A percentile compares a stretch with the other conserved stretches of the same genome.
Evolutionary conservation across 2,113 vertebrate species (phyloP).

Genomic region (Montifringilla adamsi): DNA sequence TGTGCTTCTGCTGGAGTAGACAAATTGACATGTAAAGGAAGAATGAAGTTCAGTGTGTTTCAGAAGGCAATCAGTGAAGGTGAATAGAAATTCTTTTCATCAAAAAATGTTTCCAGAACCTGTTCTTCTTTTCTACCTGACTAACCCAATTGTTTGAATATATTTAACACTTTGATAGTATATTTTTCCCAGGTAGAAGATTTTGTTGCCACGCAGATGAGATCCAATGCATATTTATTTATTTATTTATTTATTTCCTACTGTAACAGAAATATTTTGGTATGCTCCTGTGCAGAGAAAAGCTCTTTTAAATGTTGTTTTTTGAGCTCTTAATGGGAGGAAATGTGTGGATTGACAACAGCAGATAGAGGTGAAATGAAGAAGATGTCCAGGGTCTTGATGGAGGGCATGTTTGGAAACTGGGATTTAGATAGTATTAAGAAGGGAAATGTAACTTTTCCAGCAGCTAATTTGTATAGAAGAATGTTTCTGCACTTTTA

Average conservation of each 20-base stretch:
- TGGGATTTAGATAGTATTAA: not conserved
- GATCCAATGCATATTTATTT: not conserved
- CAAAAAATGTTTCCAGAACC: not conserved
- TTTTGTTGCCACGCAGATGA: not conserved
- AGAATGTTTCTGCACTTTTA: not conserved
- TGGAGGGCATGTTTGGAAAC: not conserved
- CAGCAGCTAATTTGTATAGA: not conserved
- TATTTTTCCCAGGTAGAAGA: not conserved
- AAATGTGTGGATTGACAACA: not conserved
- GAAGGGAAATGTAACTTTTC: not conserved
- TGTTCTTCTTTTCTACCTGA: not conserved
- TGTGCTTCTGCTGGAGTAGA: not conserved
- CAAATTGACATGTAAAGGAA: not conserved
- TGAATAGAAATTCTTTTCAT: not conserved
- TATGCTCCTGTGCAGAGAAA: not conserved
- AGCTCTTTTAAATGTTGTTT: not conserved
- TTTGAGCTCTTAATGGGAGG: not conserved
- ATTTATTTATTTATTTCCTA: not conserved
- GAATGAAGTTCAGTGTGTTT: not conserved
- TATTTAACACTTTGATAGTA: not conserved
- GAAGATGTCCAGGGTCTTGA: not conserved
- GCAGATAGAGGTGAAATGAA: not conserved
- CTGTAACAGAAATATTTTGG: not conserved
- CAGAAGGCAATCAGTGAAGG: not conserved
- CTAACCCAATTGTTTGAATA: not conserved